Percentiles rank a stretch among this genome's conserved stretches.
These are phyloP conservation scores for Catharus bicknelli DNA, from an alignment of 2,113 vertebrate genomes.

Conservation along the genomic window DNA sequence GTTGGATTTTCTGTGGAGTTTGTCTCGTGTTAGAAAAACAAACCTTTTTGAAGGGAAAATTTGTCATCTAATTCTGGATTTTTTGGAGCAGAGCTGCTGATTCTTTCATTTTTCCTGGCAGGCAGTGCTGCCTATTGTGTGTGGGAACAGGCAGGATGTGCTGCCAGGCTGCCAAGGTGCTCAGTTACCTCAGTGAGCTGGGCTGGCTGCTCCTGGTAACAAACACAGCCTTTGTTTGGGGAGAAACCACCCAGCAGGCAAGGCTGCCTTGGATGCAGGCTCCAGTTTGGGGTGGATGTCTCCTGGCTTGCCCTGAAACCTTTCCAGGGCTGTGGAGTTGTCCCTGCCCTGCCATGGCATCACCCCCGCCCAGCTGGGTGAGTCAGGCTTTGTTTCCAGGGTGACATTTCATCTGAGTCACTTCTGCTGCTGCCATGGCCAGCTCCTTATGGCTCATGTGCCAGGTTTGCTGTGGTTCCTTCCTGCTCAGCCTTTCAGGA, in stretches of 20 bases:
- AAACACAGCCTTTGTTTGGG: not conserved
- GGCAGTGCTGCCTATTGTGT: slow-evolving; percentile 35
- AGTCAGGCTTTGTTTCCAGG: slow-evolving; percentile 11
- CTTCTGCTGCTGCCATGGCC: not conserved
- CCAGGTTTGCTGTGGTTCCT: not conserved
- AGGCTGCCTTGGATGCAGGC: not conserved
- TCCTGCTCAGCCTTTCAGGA: not conserved
- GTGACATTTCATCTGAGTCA: slow-evolving; percentile 13
- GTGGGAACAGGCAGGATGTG: slow-evolving; percentile 46
- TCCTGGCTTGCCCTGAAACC: not conserved
- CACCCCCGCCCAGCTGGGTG: not conserved
- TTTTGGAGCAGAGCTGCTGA: slow-evolving; percentile 42
- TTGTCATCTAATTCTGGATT: not conserved
- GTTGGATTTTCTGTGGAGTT: not conserved
- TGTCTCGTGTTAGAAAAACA: not conserved
- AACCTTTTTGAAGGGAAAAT: not conserved
- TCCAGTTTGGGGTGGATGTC: not conserved
- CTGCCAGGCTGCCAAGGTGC: not conserved
- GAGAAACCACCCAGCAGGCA: not conserved
- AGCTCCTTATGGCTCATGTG: not conserved
- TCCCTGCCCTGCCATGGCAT: not conserved
- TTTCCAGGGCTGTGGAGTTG: not conserved
- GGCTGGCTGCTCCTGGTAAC: not conserved
- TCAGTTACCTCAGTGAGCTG: not conserved
- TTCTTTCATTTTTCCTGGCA: slow-evolving; percentile 59